Evolutionary conservation across 2,797 vertebrate species (phyloP), one percentile per base, ranked within the genome.

Genomic region (Danionella dracula): DNA sequence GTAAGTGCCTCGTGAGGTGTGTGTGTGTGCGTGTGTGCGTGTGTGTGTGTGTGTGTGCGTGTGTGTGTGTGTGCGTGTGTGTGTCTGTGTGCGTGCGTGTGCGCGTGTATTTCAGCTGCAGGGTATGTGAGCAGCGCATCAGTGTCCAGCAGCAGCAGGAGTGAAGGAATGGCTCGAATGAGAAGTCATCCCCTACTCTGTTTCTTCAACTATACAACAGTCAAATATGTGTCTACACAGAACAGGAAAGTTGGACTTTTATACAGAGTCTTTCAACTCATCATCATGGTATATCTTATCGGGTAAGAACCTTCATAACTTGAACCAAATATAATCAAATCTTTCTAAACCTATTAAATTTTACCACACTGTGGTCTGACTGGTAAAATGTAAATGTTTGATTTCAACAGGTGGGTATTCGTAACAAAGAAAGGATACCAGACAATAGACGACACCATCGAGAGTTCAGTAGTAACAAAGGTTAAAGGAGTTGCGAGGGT

Each of bases 201-300:
- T 0, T 66, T 92, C 8, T 87, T 95, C 2, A 87, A 95, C 78
- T 97, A 97, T 71, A 96, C 92, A 79, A 97, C 94, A 0, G 89
- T 89, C 70, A 96, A 94, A 79, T 94, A 89, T 53, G 88, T 95
- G 31, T 87, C 92, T 16, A 90, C 92, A 4, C 87, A 92, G 79
- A 95, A 92, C 79, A 96, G 90, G 86, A 92, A 82, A 85, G 89
- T 97, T 48, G 95, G 94, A n/a, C n/a, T 94, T 64, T 86, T 96
- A 66, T 93, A 94, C 62, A 82, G 94, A 76, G 72, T 89, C 55
- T 78, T 93, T 75, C 95, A 97, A 84, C 78, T 95, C 35, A 81
- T 77, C 41, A 81, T 95, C 72, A 82, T 97, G 80, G 85, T 88
- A 13, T 97, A 83, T 86, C 88, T 83, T 82, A 91, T 81, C 70